These are phyloP conservation scores for Typhlichthys subterraneus DNA, from an alignment of 2,797 vertebrate genomes.

Conservation along the genomic window DNA sequence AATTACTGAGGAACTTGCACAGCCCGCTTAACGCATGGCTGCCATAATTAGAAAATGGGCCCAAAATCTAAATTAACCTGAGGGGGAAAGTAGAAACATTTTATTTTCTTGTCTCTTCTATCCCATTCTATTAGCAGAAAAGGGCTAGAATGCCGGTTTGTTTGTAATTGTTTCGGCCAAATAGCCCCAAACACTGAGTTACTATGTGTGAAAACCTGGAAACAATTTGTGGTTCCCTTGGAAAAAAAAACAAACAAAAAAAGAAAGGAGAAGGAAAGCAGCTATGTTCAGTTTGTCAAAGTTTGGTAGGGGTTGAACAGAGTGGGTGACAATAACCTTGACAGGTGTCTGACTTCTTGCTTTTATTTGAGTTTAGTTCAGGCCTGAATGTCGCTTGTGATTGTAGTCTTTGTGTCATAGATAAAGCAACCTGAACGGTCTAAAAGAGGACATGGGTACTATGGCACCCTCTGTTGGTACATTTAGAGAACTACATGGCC, in stretches of 20 bases:
- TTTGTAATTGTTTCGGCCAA: slow-evolving; percentile 65
- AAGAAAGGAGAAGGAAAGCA: slow-evolving; percentile 41
- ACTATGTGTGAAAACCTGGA: slow-evolving; percentile 75
- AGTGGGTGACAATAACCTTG: slow-evolving; percentile 43
- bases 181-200: slow-evolving; percentile 65
- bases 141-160: slow-evolving; percentile 51
- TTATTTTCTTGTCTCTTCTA: slow-evolving; percentile 52
- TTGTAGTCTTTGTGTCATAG: slow-evolving; percentile 24
- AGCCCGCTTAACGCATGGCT: slow-evolving; percentile 33
- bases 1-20: slow-evolving; percentile 32
- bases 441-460: slow-evolving; percentile 45
- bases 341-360: slow-evolving; percentile 56
- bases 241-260: slow-evolving; percentile 19
- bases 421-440: not conserved
- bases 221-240: slow-evolving; percentile 71
- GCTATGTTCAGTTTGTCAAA: slow-evolving; percentile 56
- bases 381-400: slow-evolving; percentile 14
- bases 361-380: slow-evolving; percentile 20
- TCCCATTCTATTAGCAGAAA: slow-evolving; percentile 46
- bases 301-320: slow-evolving; percentile 40
- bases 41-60: slow-evolving; percentile 52
- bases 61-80: slow-evolving; percentile 54
- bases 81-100: slow-evolving; percentile 43
- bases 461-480: slow-evolving; percentile 69
- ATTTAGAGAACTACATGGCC: slow-evolving; percentile 19